phyloP scores from a whole-genome alignment of 2,888 invertebrate genomes.

The Ceramica pisi region DNA sequence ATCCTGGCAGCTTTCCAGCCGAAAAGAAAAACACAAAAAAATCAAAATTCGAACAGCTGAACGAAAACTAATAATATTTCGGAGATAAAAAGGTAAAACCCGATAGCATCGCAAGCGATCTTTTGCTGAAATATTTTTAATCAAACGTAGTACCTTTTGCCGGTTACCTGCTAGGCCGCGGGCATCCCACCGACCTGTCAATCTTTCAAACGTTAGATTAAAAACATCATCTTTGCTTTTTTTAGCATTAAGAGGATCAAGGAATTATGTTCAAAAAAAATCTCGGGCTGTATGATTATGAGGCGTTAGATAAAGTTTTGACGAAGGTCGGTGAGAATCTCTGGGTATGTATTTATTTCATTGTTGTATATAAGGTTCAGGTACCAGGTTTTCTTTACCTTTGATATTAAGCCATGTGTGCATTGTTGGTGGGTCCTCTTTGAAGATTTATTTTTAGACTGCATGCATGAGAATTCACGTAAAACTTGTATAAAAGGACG shows the following conservation, averaged over 20 bases:
- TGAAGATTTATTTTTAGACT: conserved; percentile 28
- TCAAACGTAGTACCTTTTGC: conserved; percentile 76
- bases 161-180: conserved; percentile 85
- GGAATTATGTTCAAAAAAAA: conserved; percentile 82
- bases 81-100: conserved; percentile 68
- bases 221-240: conserved; percentile 89
- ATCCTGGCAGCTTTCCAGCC: conserved; percentile 38
- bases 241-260: conserved; percentile 88
- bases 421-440: conserved; percentile 16
- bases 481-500: no score
- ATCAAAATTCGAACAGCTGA: conserved; percentile 59
- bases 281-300: conserved; percentile 85
- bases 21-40: conserved; percentile 25
- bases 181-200: conserved; percentile 89
- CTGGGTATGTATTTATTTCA: conserved; percentile 72
- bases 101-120: conserved; percentile 76
- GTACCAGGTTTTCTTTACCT: conserved; percentile 50
- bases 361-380: conserved; percentile 63
- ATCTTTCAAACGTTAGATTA: conserved; percentile 90
- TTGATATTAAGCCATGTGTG: conserved; percentile 28
- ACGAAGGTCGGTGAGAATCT: conserved; percentile 87
- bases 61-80: conserved; percentile 62
- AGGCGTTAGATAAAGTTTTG: conserved; percentile 89
- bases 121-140: conserved; percentile 90
- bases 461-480: not conserved